Evolutionary conservation across 2,888 invertebrate genomes (phyloP).

Genomic region (Eupelmus urozonus): DNA sequence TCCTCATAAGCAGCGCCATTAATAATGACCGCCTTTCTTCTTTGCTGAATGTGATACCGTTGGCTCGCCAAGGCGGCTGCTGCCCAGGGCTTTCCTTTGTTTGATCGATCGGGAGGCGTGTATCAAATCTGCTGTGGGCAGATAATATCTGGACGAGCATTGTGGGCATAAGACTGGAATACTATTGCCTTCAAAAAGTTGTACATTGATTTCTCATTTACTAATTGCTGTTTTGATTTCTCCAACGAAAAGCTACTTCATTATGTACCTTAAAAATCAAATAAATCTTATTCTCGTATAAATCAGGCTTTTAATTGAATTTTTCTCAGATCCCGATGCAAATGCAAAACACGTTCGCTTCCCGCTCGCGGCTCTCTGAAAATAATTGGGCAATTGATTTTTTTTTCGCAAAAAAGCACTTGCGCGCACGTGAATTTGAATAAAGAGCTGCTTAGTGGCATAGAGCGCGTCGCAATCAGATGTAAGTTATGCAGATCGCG

Average conservation of each 20-base stretch:
- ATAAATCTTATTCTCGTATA: too few relatives aligned
- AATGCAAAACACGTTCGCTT: conserved; percentile 45
- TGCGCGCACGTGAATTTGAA: conserved; percentile 39
- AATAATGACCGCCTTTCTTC: conserved; percentile 43
- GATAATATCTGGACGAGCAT: too few relatives aligned
- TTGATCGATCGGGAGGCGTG: conserved; percentile 17
- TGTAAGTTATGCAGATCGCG: conserved; percentile 56
- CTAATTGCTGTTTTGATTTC: too few relatives aligned
- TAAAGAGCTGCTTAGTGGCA: conserved; percentile 38
- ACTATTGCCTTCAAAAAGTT: too few relatives aligned
- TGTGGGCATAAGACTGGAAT: too few relatives aligned
- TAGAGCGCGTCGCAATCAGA: conserved; percentile 50
- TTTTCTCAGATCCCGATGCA: background rate
- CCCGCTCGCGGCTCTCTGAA: conserved; percentile 39
- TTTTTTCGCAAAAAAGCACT: background rate
- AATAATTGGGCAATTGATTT: conserved; percentile 61
- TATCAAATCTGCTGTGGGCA: conserved; percentile 15
- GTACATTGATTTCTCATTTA: too few relatives aligned
- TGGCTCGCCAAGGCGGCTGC: too few relatives aligned
- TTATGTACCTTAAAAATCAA: too few relatives aligned
- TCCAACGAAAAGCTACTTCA: too few relatives aligned
- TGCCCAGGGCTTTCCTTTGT: conserved; percentile 46
- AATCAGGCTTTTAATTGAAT: background rate
- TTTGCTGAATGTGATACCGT: conserved; percentile 18
- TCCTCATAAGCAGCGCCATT: conserved; percentile 57